A percentile compares a stretch with the other conserved stretches of the same genome.
Conservation (phyloP, 2,888 invertebrate genomes). For the Agrotis ipsilon region DNA sequence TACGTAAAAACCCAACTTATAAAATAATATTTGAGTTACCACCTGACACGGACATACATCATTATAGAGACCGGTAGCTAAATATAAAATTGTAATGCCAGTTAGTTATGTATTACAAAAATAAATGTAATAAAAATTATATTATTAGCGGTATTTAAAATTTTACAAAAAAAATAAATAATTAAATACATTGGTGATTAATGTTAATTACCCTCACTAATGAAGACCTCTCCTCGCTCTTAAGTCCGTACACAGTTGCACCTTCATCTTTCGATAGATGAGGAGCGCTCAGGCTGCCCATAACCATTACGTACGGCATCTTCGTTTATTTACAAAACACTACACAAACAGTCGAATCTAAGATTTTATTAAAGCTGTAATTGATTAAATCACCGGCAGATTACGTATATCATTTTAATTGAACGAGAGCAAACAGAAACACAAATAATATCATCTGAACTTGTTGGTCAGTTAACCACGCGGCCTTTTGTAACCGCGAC, state of each 20-base stretch:
- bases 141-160: not conserved
- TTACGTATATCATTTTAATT: slow-evolving; percentile 75
- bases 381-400: slow-evolving; percentile 70
- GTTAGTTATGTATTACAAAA: not conserved
- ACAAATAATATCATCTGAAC: slow-evolving; percentile 30
- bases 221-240: slow-evolving; percentile 85
- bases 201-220: slow-evolving; percentile 73
- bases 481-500: slow-evolving; percentile 71
- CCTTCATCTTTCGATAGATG: slow-evolving; percentile 88
- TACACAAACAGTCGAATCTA: slow-evolving; percentile 21
- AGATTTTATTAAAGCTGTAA: slow-evolving; percentile 39
- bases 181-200: not conserved
- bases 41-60: not conserved
- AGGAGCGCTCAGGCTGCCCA: slow-evolving; percentile 86
- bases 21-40: not conserved
- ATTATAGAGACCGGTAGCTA: too few relatives aligned
- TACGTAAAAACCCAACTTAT: not conserved
- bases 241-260: slow-evolving; percentile 87
- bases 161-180: not conserved
- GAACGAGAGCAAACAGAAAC: slow-evolving; percentile 35
- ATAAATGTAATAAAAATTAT: not conserved
- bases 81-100: too few relatives aligned
- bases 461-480: slow-evolving; percentile 70
- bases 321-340: slow-evolving; percentile 63
- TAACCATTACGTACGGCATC: slow-evolving; percentile 90